Base-by-base conservation (phyloP, 2,797 vertebrate genomes). In the Anguilla pacifica region DNA sequence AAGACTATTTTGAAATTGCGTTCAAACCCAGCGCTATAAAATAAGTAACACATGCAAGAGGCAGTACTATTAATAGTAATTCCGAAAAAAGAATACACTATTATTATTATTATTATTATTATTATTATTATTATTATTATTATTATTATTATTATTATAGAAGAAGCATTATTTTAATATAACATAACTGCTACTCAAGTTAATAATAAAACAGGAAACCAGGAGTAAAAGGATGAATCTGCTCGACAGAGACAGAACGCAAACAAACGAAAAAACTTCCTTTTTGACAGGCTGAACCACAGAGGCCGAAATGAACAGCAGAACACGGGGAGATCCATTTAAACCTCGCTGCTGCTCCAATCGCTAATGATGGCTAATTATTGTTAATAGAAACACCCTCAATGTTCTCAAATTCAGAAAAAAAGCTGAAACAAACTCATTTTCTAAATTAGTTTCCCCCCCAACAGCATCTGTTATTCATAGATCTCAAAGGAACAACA, bases 281-380 rank as follows among this genome's bases (percentile, higher is more conserved):
- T 22, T 31, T 81, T 81, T 83, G 88, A 83, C 85, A 89, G 85
- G 57, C 59, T 25, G 31, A 87, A 72, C 89, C 1, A 15, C 9
- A 57, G 35, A 64, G 19, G 17, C 57, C 39, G 31, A 61, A 86
- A 55, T 81, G 85, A 88, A 91, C 90, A 89, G 87, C 82, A 59
- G 89, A 90, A 86, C 89, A 86, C 92, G 84, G 86, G 79, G 84
- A 85, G 55, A 86, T 90, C 88, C 91, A 93, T 92, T 91, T 89
- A 90, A 91, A 90, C 92, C 89, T 93, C 87, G 86, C 88, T 90
- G 51, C 85, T 92, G 89, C 89, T 92, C 61, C 87, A 91, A 90
- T 89, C 92, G 85, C 57, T 89, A 79, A 91, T 43, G 93, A 91
- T 83, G 83, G 87, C 57, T 90, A 91, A 94, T 92, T 88, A 93